These are phyloP conservation scores for Pogonus chalceus DNA, from an alignment of 1,140 invertebrate species.

Conservation along the genomic window DNA sequence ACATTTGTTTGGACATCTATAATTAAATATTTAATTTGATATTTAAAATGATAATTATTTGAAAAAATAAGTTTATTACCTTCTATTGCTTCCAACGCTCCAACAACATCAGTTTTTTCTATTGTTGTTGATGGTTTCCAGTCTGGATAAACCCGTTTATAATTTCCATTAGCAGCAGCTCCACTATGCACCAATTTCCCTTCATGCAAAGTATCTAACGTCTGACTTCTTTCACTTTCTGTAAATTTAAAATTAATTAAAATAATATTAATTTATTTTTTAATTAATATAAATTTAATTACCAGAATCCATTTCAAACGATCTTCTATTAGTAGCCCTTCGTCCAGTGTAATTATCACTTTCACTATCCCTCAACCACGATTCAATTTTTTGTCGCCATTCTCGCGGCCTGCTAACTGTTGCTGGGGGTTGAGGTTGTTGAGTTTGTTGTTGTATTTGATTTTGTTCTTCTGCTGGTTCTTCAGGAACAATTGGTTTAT, in stretches of 20 bases:
- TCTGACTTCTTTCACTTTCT: slow-evolving; percentile 63
- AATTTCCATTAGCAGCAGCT: slow-evolving; percentile 31
- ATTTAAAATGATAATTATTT: not conserved
- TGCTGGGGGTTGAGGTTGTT: not conserved
- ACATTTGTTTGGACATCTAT: slow-evolving; percentile 59
- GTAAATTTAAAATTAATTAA: slow-evolving; percentile 19
- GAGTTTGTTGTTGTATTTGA: not conserved
- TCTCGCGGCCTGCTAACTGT: slow-evolving; percentile 32
- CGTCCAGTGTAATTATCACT: slow-evolving; percentile 60
- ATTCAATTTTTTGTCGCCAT: slow-evolving; percentile 81
- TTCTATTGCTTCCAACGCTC: slow-evolving; percentile 78
- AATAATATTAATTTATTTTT: slow-evolving; percentile 1
- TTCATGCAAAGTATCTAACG: slow-evolving; percentile 61
- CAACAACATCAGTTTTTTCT: slow-evolving; percentile 72
- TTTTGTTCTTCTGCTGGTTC: slow-evolving; percentile 16
- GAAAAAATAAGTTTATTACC: slow-evolving; percentile 37
- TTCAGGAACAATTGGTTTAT: slow-evolving; percentile 38
- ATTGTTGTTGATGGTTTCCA: slow-evolving; percentile 67
- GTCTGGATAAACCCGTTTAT: slow-evolving; percentile 59
- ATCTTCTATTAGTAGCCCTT: slow-evolving; percentile 57
- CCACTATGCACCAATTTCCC: slow-evolving; percentile 41
- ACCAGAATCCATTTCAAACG: slow-evolving; percentile 74
- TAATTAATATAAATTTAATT: slow-evolving; percentile 15
- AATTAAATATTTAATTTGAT: slow-evolving; percentile 20
- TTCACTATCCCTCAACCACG: slow-evolving; percentile 80